phyloP scores from a whole-genome alignment of 2,113 vertebrate species.

The Alouatta palliata region DNA sequence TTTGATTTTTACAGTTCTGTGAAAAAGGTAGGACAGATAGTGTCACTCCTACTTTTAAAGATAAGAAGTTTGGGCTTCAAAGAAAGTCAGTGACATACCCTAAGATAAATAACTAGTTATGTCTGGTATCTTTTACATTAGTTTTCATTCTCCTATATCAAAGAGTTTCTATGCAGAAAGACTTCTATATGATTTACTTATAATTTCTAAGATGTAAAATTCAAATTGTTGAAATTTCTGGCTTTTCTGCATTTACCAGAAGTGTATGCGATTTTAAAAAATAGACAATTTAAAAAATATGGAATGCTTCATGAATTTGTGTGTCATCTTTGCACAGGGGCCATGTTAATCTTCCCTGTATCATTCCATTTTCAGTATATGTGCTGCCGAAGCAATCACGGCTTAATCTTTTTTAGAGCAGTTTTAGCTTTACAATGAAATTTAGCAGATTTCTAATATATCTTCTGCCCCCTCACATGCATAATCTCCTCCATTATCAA shows the following conservation, averaged over 20 bases:
- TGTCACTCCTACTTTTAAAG: background rate
- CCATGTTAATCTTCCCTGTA: too few species aligned
- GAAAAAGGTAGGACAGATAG: slow-evolving; percentile 1
- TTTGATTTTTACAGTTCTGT: slow-evolving; percentile 55
- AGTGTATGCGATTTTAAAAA: background rate
- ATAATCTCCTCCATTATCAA: background rate
- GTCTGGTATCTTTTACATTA: background rate
- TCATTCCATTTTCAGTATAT: too few species aligned
- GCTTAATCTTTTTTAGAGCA: background rate
- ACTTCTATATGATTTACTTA: background rate
- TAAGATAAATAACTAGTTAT: background rate
- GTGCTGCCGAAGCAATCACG: too few species aligned
- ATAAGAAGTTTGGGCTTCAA: background rate
- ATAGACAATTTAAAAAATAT: background rate
- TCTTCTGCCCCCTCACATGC: background rate
- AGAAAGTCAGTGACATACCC: slow-evolving; percentile 8
- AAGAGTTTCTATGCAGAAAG: background rate
- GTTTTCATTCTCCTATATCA: slow-evolving; percentile 5
- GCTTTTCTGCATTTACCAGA: slow-evolving; percentile 41
- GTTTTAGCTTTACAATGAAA: background rate
- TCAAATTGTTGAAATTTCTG: slow-evolving; percentile 25
- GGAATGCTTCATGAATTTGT: too few species aligned
- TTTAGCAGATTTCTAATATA: background rate
- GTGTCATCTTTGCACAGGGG: too few species aligned
- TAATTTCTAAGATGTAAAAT: slow-evolving; percentile 25